phyloP scores from a whole-genome alignment of 2,797 vertebrate genomes.

The Onychomys torridus region DNA sequence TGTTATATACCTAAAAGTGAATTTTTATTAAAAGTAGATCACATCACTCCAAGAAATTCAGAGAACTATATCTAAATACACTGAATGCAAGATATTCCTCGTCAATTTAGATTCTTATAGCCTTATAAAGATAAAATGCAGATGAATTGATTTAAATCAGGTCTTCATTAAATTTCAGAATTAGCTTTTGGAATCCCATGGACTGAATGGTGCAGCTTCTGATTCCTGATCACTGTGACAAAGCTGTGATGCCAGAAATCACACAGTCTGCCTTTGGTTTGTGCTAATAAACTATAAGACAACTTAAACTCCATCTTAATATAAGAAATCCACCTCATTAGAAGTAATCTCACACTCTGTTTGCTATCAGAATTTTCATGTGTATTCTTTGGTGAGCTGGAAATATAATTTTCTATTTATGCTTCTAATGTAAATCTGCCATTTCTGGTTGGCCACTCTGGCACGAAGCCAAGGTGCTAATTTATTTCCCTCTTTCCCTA shows the following conservation, averaged over 20 bases:
- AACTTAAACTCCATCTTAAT: conserved; percentile 87
- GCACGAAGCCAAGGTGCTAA: conserved; percentile 73
- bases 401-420: conserved; percentile 89
- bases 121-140: conserved; percentile 78
- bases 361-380: conserved; percentile 89
- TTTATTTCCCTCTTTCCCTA: conserved; percentile 80
- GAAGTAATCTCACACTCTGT: conserved; percentile 88
- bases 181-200: conserved; percentile 70
- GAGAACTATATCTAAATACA: conserved; percentile 67
- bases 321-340: conserved; percentile 91
- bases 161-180: conserved; percentile 80
- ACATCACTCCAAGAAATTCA: conserved; percentile 77
- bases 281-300: conserved; percentile 85
- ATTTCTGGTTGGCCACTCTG: conserved; percentile 78
- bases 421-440: conserved; percentile 77
- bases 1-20: conserved; percentile 76
- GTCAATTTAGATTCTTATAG: conserved; percentile 77
- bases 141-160: conserved; percentile 74
- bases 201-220: conserved; percentile 59
- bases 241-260: conserved; percentile 80
- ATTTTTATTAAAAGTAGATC: conserved; percentile 84
- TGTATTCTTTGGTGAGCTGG: conserved; percentile 86
- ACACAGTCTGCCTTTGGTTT: conserved; percentile 76
- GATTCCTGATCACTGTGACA: conserved; percentile 79
- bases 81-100: conserved; percentile 74